Evolutionary conservation across 2,888 invertebrate genomes (phyloP).

Genomic region (Himalopsyche anomala): DNA sequence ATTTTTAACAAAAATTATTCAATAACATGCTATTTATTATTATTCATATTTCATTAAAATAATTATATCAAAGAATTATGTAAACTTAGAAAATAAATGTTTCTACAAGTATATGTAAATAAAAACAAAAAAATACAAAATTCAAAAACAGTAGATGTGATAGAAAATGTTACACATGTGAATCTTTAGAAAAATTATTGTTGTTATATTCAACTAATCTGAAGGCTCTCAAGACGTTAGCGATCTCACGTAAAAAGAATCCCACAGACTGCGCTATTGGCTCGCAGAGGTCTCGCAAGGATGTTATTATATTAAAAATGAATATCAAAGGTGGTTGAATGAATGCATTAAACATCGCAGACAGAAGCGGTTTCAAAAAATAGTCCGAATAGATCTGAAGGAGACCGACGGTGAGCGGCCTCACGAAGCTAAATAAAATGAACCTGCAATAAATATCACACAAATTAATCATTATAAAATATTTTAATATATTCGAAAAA

Average conservation of each 20-base stretch:
- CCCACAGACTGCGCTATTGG: conserved; percentile 79
- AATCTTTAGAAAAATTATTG: background rate
- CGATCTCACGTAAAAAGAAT: conserved; percentile 69
- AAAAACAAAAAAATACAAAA: background rate
- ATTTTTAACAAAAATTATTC: too few relatives aligned
- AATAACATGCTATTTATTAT: too few relatives aligned
- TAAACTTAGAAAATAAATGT: background rate
- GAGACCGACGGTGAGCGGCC: conserved; percentile 79
- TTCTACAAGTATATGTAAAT: background rate
- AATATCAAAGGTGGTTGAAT: conserved; percentile 83
- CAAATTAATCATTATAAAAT: too few relatives aligned
- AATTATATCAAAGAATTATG: background rate
- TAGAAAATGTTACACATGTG: background rate
- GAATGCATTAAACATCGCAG: conserved; percentile 80
- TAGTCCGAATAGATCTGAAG: conserved; percentile 82
- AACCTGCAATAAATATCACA: conserved; percentile 70
- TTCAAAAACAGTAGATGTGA: background rate
- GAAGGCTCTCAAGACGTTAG: conserved; percentile 50
- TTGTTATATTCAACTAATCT: conserved; percentile 50
- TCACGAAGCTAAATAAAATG: conserved; percentile 76
- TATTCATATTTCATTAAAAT: too few relatives aligned
- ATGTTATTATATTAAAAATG: conserved; percentile 79
- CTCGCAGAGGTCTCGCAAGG: conserved; percentile 79
- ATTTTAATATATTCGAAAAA: too few relatives aligned
- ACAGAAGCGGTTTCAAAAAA: conserved; percentile 80